Percentiles rank a stretch among this genome's conserved stretches.
Conservation (phyloP, 2,888 invertebrate species). For the Athripsodes cinereus region DNA sequence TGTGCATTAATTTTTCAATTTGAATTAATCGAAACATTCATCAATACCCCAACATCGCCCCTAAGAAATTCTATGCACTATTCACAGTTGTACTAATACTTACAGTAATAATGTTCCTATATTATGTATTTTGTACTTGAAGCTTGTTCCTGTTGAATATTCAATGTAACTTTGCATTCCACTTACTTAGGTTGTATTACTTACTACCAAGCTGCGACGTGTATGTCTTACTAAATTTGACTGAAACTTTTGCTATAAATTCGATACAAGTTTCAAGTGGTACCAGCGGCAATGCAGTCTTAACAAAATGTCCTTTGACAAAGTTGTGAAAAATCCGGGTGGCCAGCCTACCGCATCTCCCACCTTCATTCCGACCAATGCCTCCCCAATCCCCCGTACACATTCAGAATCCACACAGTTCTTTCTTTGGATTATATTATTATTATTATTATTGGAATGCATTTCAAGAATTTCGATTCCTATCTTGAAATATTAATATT, state of each 20-base stretch:
- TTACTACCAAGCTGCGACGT: not conserved
- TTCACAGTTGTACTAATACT: not conserved
- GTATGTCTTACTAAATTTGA: conserved; percentile 13
- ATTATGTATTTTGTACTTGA: too few relatives aligned
- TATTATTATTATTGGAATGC: too few relatives aligned
- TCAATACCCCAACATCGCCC: not conserved
- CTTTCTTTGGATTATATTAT: too few relatives aligned
- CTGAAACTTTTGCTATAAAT: conserved; percentile 17
- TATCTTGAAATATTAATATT: too few relatives aligned
- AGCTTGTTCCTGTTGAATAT: not conserved
- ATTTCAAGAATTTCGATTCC: too few relatives aligned
- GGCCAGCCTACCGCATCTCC: conserved; percentile 15
- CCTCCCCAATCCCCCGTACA: too few relatives aligned
- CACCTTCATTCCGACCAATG: not conserved
- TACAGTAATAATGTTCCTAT: not conserved
- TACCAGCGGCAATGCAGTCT: conserved; percentile 14
- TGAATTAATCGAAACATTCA: not conserved
- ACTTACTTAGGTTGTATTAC: not conserved
- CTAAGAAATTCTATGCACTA: not conserved
- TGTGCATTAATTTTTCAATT: not conserved
- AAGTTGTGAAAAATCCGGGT: conserved; percentile 22
- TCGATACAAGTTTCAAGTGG: conserved; percentile 13
- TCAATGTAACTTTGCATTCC: not conserved
- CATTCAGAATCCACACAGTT: too few relatives aligned
- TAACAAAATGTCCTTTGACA: conserved; percentile 20